Evolutionary conservation across 1,140 invertebrate species (phyloP).

Genomic region (Cyclargus thomasi): DNA sequence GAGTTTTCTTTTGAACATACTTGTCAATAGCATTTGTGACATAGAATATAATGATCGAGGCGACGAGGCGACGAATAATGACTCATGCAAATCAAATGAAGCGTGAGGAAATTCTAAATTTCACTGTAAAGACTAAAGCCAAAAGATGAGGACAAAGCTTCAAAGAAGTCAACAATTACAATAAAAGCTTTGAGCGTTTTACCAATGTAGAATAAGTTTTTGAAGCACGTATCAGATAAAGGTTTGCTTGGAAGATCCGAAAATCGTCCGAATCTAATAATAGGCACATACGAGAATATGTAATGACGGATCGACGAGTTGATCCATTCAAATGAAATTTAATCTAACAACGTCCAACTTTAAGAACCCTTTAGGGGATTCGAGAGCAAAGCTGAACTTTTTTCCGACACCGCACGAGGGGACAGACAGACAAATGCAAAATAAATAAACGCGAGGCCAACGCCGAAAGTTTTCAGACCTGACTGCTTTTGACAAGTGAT

Average conservation of each 20-base stretch:
- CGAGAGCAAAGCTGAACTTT: neutral
- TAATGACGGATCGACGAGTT: neutral
- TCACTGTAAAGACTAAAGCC: neutral
- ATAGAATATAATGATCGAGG: neutral
- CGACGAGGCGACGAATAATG: neutral
- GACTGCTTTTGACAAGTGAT: neutral
- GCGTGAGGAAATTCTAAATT: neutral
- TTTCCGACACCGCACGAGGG: neutral
- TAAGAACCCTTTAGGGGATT: neutral
- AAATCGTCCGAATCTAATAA: neutral
- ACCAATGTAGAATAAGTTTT: too few relatives aligned
- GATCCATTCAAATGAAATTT: conserved; percentile 1
- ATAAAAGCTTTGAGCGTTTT: neutral
- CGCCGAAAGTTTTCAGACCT: conserved; percentile 6
- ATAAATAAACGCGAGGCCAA: conserved; percentile 5
- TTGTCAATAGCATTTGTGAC: conserved; percentile 17
- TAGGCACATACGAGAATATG: neutral
- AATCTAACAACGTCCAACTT: neutral
- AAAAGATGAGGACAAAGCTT: too few relatives aligned
- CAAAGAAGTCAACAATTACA: neutral
- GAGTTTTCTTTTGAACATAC: conserved; percentile 8
- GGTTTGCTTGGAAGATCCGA: too few relatives aligned
- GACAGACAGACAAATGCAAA: conserved; percentile 12
- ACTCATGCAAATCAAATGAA: neutral
- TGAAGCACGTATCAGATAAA: too few relatives aligned